These are phyloP conservation scores for Xenopus petersii DNA, from an alignment of 2,797 vertebrate species.

Conservation along the genomic window DNA sequence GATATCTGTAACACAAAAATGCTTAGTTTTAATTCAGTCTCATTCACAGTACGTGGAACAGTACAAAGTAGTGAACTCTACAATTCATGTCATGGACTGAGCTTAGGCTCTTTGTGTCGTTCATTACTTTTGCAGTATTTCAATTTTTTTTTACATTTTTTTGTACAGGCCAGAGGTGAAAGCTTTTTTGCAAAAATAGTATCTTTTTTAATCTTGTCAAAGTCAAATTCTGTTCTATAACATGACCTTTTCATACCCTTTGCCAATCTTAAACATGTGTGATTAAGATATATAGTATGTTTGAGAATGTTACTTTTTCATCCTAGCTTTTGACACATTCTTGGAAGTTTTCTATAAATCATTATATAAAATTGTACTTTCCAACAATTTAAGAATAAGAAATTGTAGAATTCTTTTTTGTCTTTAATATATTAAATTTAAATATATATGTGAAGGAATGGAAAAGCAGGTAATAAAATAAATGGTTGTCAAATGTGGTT, in stretches of 20 bases:
- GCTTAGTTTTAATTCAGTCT: background rate
- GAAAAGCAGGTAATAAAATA: no score
- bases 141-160: conserved; percentile 20
- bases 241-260: conserved; percentile 40
- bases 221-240: conserved; percentile 44
- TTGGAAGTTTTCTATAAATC: conserved; percentile 25
- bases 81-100: conserved; percentile 26
- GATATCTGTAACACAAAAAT: no score
- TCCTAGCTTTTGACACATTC: conserved; percentile 31
- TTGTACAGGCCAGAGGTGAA: conserved; percentile 39
- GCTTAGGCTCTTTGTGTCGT: conserved; percentile 21
- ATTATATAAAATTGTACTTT: no score
- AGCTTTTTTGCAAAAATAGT: conserved; percentile 39
- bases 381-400: no score
- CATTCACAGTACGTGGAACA: conserved; percentile 7
- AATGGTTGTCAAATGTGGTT: no score
- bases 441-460: no score
- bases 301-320: conserved; percentile 41
- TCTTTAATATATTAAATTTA: no score
- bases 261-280: conserved; percentile 46
- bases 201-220: conserved; percentile 45
- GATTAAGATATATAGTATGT: conserved; percentile 33
- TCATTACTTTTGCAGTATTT: conserved; percentile 42
- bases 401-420: no score
- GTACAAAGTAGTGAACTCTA: conserved; percentile 25